Base-by-base conservation (phyloP, 2,888 invertebrate species). In the Nemoura dubitans region DNA sequence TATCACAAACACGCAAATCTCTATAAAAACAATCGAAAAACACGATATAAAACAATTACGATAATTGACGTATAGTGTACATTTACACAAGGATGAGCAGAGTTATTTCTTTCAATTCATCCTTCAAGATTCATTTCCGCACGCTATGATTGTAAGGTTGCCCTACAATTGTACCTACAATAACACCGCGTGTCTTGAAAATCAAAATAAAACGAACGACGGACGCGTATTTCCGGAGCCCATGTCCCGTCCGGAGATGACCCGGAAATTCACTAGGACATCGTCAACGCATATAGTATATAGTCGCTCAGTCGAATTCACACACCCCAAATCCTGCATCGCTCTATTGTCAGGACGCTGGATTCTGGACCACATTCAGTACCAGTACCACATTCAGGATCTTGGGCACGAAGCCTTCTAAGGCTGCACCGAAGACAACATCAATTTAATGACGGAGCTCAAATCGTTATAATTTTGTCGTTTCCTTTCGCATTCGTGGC, bases 1-100 rank as follows among this genome's bases (percentile, higher is more conserved):
- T n/a, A n/a, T n/a, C n/a, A n/a, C n/a, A n/a, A n/a, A n/a, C 59
- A 59, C 59, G 59, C 59, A 59, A 59, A 59, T 59, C 59, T 59
- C 21, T 1, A 7, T 16, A 21, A 21, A 7, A 21, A 59, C 21
- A 59, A 59, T 16, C 10, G 14, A 59, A 59, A 59, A 59, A 59
- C 59, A 59, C 59, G 59, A 59, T 59, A 59, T 3, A 59, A 59
- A 59, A 59, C 59, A 59, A 59, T 59, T 59, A 59, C 59, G 59
- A 59, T 59, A 59, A 59, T 59, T 59, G 59, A 59, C 59, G 16
- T 10, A 59, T 10, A 59, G 59, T 59, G n/a, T n/a, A n/a, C n/a
- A n/a, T n/a, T n/a, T n/a, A 36, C 36, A 59, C 59, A 59, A 59
- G 14, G 59, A 59, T 59, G 59, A 21, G 59, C 59, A 21, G 59